phyloP scores from a whole-genome alignment of 2,797 vertebrate genomes.

The Hoplostethus mediterraneus region DNA sequence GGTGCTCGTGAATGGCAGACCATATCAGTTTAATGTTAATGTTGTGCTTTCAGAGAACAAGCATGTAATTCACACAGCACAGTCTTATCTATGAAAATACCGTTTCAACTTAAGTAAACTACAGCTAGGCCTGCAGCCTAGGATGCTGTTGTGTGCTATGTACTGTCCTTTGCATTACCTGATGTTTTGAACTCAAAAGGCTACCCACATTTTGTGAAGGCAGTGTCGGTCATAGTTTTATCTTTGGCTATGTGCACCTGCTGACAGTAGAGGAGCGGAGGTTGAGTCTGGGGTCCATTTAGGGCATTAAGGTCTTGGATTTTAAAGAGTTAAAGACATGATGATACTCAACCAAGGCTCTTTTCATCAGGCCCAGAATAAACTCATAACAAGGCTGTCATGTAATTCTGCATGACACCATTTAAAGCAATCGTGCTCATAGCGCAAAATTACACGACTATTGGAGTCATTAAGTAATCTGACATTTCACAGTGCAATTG shows the following conservation, averaged over 20 bases:
- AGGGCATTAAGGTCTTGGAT: not conserved
- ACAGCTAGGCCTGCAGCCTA: not conserved
- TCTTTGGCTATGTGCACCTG: no score
- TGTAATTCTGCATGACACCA: constrained; percentile 19
- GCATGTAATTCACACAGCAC: not conserved
- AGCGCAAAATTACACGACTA: constrained; percentile 20
- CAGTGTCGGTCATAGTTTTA: no score
- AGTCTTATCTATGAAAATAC: not conserved
- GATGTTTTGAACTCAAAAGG: not conserved
- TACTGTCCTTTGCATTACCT: constrained; percentile 9
- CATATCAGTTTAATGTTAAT: not conserved
- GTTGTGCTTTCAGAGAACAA: not conserved
- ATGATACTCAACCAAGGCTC: constrained; percentile 13
- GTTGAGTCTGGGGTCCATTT: not conserved
- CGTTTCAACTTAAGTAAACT: not conserved
- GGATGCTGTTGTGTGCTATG: not conserved
- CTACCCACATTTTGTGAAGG: no score
- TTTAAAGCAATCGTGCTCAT: not conserved
- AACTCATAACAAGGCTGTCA: not conserved
- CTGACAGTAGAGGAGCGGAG: not conserved
- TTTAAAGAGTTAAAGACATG: constrained; percentile 1
- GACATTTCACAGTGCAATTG: constrained; percentile 24
- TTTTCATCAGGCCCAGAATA: constrained; percentile 18
- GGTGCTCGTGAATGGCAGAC: not conserved
- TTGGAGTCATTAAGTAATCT: not conserved